Percentiles rank a stretch among this genome's conserved stretches.
Conservation (phyloP, 1,140 invertebrate species). For the Euura saliciscinereae region DNA sequence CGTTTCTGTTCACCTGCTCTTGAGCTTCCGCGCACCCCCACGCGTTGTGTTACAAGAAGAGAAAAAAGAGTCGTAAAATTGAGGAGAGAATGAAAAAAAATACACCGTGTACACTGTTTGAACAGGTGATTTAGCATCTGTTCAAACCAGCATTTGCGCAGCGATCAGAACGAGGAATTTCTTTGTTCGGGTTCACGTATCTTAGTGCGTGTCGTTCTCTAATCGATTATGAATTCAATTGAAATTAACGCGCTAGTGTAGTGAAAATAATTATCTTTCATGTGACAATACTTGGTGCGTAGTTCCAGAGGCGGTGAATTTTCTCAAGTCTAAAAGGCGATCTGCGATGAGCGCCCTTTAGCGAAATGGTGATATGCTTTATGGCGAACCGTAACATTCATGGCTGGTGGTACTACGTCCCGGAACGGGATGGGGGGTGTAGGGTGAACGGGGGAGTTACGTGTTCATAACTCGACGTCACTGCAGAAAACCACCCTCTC, state of each 20-base stretch:
- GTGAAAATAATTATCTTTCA: no score
- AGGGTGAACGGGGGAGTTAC: slow-evolving; percentile 21
- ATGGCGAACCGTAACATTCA: slow-evolving; percentile 39
- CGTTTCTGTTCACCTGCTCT: no score
- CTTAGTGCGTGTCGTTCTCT: no score
- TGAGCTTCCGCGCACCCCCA: no score
- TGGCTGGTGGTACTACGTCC: not conserved
- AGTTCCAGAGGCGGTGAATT: no score
- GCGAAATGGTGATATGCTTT: slow-evolving; percentile 43
- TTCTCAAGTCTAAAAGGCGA: slow-evolving; percentile 7
- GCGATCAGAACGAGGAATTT: no score
- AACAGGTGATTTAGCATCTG: slow-evolving; percentile 15
- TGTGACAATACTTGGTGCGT: no score
- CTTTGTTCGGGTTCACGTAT: no score
- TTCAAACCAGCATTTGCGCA: not conserved
- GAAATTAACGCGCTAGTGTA: no score
- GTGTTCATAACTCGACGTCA: slow-evolving; percentile 38
- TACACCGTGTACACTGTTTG: slow-evolving; percentile 3
- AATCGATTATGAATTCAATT: no score
- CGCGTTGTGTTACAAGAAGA: no score
- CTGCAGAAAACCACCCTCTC: slow-evolving; percentile 19
- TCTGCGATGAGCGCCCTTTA: slow-evolving; percentile 33
- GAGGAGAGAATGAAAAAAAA: not conserved
- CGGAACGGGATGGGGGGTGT: not conserved
- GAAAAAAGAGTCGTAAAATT: not conserved